Conservation (phyloP, 2,888 invertebrate species). For the Sepioteuthis lessoniana region DNA sequence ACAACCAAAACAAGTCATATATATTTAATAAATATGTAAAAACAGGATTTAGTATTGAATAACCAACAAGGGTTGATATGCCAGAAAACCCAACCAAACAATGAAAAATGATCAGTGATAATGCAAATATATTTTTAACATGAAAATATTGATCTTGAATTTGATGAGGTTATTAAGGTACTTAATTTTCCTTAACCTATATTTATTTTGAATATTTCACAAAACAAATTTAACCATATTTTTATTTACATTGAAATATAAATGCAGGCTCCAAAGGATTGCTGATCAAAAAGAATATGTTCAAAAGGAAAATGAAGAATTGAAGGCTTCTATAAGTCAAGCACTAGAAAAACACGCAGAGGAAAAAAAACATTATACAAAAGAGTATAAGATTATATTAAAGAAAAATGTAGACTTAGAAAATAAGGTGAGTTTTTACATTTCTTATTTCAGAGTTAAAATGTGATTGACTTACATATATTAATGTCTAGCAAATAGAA, state of each 20-base stretch:
- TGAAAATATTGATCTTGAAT: background rate
- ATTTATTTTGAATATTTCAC: background rate
- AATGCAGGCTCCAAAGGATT: conserved; percentile 60
- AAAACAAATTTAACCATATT: background rate
- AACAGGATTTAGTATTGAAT: too few relatives aligned
- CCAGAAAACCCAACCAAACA: too few relatives aligned
- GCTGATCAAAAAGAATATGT: conserved; percentile 59
- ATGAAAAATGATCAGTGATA: too few relatives aligned
- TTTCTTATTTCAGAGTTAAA: background rate
- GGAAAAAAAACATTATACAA: background rate
- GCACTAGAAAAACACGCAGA: background rate
- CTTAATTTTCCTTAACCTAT: background rate
- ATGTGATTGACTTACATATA: background rate
- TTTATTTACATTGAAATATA: background rate
- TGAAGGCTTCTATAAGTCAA: conserved; percentile 56
- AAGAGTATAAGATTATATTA: background rate
- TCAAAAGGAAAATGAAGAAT: conserved; percentile 64
- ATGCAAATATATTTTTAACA: background rate
- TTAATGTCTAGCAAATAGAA: background rate
- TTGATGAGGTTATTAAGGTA: background rate
- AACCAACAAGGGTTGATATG: too few relatives aligned
- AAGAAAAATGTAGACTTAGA: background rate
- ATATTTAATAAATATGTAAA: too few relatives aligned
- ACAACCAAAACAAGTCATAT: too few relatives aligned
- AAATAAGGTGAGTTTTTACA: background rate